phyloP scores from a whole-genome alignment of 2,113 vertebrate genomes.

The Lutjanus erythropterus region DNA sequence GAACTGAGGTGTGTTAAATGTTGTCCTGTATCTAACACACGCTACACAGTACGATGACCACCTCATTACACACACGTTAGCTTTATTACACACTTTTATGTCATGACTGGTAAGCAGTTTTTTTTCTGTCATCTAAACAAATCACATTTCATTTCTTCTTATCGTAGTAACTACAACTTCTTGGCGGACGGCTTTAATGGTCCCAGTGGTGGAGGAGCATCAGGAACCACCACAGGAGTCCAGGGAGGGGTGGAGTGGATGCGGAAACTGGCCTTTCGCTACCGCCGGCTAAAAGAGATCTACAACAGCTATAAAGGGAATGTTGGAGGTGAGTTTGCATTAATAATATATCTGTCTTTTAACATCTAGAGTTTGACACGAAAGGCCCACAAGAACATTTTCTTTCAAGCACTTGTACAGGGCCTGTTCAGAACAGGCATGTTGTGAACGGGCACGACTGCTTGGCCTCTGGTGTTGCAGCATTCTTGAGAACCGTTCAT shows the following conservation, averaged over 20 bases:
- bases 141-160: neutral
- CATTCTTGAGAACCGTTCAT: no score
- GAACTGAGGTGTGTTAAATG: constrained; percentile 91
- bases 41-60: no score
- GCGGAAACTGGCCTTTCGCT: constrained; percentile 97
- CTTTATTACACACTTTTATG: neutral
- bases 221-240: constrained; percentile 87
- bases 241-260: constrained; percentile 99
- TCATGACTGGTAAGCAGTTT: no score
- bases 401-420: no score
- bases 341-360: neutral
- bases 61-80: neutral
- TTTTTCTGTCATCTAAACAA: neutral
- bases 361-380: neutral
- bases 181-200: constrained; percentile 93
- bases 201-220: constrained; percentile 85
- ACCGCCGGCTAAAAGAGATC: constrained; percentile 95
- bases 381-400: neutral
- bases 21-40: no score
- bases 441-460: no score
- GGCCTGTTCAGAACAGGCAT: no score
- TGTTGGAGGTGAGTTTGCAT: constrained; percentile 88
- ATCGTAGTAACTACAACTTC: constrained; percentile 94
- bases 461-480: no score
- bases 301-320: constrained; percentile 94